Conservation (phyloP, 2,797 vertebrate genomes). For the Cephalopachus bancanus region DNA sequence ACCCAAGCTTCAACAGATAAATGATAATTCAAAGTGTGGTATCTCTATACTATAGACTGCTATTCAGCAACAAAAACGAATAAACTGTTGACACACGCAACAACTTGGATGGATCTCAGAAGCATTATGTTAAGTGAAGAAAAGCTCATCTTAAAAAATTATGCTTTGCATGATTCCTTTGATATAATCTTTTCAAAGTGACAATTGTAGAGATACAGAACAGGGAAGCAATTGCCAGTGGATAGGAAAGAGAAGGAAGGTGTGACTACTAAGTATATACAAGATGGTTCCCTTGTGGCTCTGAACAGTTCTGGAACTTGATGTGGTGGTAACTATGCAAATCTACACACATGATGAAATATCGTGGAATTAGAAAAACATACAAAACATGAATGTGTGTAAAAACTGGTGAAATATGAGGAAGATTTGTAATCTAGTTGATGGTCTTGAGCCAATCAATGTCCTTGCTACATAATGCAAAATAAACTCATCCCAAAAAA, state of each 20-base stretch:
- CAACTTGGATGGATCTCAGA: not conserved
- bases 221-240: not conserved
- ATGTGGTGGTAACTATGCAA: not conserved
- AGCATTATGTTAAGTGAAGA: not conserved
- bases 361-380: not conserved
- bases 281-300: not conserved
- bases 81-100: not conserved
- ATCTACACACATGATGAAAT: not conserved
- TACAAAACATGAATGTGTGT: not conserved
- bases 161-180: accelerated
- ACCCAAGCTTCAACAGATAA: not conserved
- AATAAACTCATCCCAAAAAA: not conserved
- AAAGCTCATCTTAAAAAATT: not conserved
- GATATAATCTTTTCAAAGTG: not conserved
- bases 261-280: not conserved
- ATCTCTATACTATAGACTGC: not conserved
- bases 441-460: not conserved
- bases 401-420: not conserved
- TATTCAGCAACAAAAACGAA: not conserved
- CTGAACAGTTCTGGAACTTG: not conserved
- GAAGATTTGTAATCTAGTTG: not conserved
- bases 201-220: not conserved
- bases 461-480: not conserved
- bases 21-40: not conserved
- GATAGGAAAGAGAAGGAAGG: not conserved